Evolutionary conservation across 2,888 invertebrate species (phyloP), one percentile per base, ranked within the genome.

Genomic region (Prenolepis imparis): DNA sequence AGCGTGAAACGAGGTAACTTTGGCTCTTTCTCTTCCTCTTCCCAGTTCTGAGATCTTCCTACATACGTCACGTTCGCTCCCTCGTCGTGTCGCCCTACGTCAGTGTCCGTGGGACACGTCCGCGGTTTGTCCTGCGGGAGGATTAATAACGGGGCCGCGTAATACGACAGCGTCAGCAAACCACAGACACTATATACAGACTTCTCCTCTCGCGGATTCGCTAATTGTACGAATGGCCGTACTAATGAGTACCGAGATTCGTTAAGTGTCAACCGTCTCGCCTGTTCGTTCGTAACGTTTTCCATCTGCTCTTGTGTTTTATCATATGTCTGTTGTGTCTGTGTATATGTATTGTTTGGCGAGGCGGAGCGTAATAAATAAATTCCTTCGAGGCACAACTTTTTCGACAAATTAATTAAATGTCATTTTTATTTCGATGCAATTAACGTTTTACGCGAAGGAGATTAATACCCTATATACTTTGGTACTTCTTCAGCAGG

Each of bases 1-100:
- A 61, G 72, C 86, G 67, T 85, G 80, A 85, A 88, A 84, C 86
- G 77, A 87, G 82, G 41, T 78, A 84, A 86, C 89, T 89, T 87
- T 21, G 41, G 44, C 8, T 41, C 59, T 73, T 64, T 24, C 21
- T 18, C 67, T 63, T 59, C 1, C 3, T 15, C 4, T 41, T 32
- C 36, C n/a, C 48, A 36, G 18, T 18, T 0, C 21, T n/a, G 67
- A 9, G 18, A 80, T 72, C 55, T 36, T 59, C 9, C 55, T 44
- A 57, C 32, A 8, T n/a, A 8, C 28, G 52, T 67, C 52, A 28
- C 67, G 24, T 21, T 67, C 39, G n/a, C 18, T 36, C 52, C 18
- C 48, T 36, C 28, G 36, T 24, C 41, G 21, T 32, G 21, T 36
- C 12, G 32, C 28, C 18, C 55, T 68, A 21, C 32, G 21, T 78